Conservation (phyloP, 2,888 invertebrate genomes). For the Formica aserva region DNA sequence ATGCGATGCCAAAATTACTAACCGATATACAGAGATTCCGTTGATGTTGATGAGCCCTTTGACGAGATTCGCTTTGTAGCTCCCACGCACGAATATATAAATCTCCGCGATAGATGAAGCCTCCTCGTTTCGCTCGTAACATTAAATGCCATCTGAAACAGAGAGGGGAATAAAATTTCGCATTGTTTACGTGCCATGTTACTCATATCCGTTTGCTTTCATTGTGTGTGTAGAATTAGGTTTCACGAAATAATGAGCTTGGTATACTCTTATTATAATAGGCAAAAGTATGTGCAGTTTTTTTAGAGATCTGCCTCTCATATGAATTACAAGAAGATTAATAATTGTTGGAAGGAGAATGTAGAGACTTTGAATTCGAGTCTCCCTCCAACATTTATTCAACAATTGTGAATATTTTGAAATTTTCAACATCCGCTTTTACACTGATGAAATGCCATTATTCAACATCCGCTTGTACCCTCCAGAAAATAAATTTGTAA, state of each 20-base stretch:
- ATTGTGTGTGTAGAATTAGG: not conserved
- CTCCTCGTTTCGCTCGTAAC: slow-evolving; percentile 85
- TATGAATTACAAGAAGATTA: not conserved
- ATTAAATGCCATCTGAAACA: slow-evolving; percentile 87
- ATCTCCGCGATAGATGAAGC: slow-evolving; percentile 85
- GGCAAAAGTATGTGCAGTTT: not conserved
- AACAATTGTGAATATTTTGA: not conserved
- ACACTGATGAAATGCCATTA: slow-evolving; percentile 18
- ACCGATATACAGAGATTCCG: slow-evolving; percentile 82
- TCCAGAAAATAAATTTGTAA: slow-evolving; percentile 72
- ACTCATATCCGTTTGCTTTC: slow-evolving; percentile 1
- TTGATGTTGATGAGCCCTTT: slow-evolving; percentile 81
- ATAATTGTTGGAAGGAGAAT: not conserved
- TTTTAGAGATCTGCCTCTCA: not conserved
- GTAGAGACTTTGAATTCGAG: not conserved
- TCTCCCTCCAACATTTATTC: not conserved
- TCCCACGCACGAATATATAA: slow-evolving; percentile 87
- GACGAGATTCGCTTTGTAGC: slow-evolving; percentile 86
- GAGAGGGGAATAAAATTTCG: slow-evolving; percentile 44
- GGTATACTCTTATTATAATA: not conserved
- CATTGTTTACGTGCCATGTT: not conserved
- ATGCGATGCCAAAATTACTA: slow-evolving; percentile 64
- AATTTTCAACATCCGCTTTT: not conserved
- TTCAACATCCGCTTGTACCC: slow-evolving; percentile 45
- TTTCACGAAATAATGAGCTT: not conserved